phyloP scores from a whole-genome alignment of 1,140 invertebrate species.

The Arctopsyche grandis region DNA sequence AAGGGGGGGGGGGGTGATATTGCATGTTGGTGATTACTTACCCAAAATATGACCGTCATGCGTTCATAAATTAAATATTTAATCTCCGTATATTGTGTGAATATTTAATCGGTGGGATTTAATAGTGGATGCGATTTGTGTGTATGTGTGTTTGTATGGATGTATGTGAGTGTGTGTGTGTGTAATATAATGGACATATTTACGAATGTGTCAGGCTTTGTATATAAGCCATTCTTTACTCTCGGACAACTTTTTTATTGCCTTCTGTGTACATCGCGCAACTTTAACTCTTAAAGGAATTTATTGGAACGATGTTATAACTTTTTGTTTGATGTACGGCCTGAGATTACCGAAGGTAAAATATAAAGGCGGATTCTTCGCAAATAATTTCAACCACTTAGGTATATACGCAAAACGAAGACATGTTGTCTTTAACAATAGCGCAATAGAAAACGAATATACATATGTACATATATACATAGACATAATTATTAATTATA shows the following conservation, averaged over 20 bases:
- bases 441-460: too few relatives aligned
- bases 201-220: neutral
- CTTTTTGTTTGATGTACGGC: slow-evolving; percentile 46
- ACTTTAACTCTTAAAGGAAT: slow-evolving; percentile 47
- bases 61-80: neutral
- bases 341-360: slow-evolving; percentile 35
- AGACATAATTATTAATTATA: too few relatives aligned
- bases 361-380: slow-evolving; percentile 5
- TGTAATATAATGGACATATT: too few relatives aligned
- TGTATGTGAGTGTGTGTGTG: neutral
- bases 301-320: slow-evolving; percentile 50
- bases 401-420: neutral
- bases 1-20: neutral
- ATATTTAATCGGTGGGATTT: too few relatives aligned
- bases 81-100: too few relatives aligned
- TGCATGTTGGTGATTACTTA: neutral
- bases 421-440: too few relatives aligned
- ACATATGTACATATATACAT: too few relatives aligned
- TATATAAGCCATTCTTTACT: slow-evolving; percentile 24
- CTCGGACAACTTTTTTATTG: slow-evolving; percentile 44
- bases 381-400: neutral
- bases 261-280: slow-evolving; percentile 32
- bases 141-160: neutral
- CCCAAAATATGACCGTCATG: neutral
- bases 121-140: neutral